Evolutionary conservation across 2,888 invertebrate genomes (phyloP), one percentile per base, ranked within the genome.

Genomic region (Ophraella communa): DNA sequence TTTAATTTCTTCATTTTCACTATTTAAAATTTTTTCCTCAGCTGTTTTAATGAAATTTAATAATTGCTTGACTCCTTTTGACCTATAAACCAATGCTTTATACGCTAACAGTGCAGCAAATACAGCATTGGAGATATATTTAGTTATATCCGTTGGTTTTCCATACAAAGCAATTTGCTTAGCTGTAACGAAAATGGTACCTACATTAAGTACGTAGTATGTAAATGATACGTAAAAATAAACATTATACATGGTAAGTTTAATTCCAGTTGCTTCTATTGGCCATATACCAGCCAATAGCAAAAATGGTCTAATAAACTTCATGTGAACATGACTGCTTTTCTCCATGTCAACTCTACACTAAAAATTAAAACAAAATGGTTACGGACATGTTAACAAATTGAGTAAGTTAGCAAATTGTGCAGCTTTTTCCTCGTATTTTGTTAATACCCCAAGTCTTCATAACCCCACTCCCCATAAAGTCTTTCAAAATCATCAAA

Each of bases 11-110:
- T 59, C 35, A 57, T 73, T 56, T 7, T 52, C 33, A 20, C 58
- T 52, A 45, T 69, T 42, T 14, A 71, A 56, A 47, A 73, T 71
- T 11, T 65, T 39, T 7, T 55, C 30, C 45, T 72, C 72, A 5
- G n/a, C 53, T n/a, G 14, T 35, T 23, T 33, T 45, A 11, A 45
- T 54, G 1, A 30, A 39, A 2, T 51, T 23, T 7, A 55, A 33
- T 20, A 62, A 23, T 5, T 47, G 27, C 18, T 57, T 47, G 2
- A 57, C 47, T 7, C 52, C 44, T 11, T 24, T 17, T 2, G 59
- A 60, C 52, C 51, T 60, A 30, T 60, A 60, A 3, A 52, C 42
- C 23, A 42, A 27, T 8, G 44, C 59, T 42, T 52, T 60, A 27
- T 52, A 52, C 14, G 42, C 10, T 3, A 60, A 23, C 11, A 60